Evolutionary conservation across 2,888 invertebrate genomes (phyloP), one percentile per base, ranked within the genome.

Genomic region (Cyclophora punctaria): DNA sequence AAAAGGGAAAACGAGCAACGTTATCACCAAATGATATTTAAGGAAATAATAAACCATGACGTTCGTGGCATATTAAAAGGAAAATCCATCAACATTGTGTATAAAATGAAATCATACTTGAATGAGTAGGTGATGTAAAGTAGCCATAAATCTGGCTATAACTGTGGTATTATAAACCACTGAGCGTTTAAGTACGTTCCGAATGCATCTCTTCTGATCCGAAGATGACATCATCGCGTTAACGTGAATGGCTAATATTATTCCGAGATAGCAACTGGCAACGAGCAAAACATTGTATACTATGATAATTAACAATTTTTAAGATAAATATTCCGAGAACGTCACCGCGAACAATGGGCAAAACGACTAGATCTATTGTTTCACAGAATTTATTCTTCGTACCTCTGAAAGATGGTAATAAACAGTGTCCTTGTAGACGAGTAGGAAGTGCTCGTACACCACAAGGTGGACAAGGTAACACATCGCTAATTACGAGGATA

Each of bases 381-480:
- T 56, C 50, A 53, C 48, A 48, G 62, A 60, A 60, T 53, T 51
- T 61, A 56, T 60, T 55, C 60, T 63, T 58, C 48, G 53, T 57
- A 50, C 57, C 64, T 64, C 54, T 59, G 59, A 66, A 61, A 60
- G 52, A 60, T 63, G 56, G 49, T 54, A 56, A 49, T 47, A 49
- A 56, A 48, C 49, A 50, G 49, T 57, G 57, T 53, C 57, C 62
- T 60, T 51, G 59, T 35, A 60, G 59, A 62, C 53, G 53, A 58
- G 52, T 58, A 72, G 69, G 69, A 69, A 71, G 67, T 63, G 48
- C 49, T 56, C 48, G 49, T 56, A 54, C 58, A 60, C 58, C 57
- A 62, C 71, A 72, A 73, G 73, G 71, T 64, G 59, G 58, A 62
- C 71, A 73, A 73, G 73, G 71, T 64, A 61, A 73, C 60, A 58